Evolutionary conservation across 2,113 vertebrate genomes (phyloP), one percentile per base, ranked within the genome.

Genomic region (Antidorcas marsupialis): DNA sequence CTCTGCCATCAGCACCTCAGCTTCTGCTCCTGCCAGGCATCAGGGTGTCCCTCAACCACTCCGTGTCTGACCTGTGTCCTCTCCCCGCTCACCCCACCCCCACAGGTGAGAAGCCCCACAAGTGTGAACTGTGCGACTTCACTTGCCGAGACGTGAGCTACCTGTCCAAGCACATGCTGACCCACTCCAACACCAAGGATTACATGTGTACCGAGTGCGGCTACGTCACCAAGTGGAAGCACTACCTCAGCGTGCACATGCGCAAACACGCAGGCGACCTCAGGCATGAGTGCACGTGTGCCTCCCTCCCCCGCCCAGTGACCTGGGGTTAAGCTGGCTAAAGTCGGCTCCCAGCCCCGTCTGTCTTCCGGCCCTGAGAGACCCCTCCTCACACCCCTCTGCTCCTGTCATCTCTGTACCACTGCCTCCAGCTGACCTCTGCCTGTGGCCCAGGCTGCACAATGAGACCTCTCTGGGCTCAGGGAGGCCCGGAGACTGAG

Each of bases 201-300:
- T 99, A 99, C 97, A 99, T 99, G 99, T 99, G 99, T 92, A 99
- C 99, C 0, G 99, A 99, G 93, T 99, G 99, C 0, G 99, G 99
- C 64, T 99, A 99, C 33, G 99, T 99, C 98, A 99, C 99, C 81
- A 99, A 99, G 97, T 99, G 99, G 99, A 99, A 99, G 97, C 99
- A 99, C 96, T 99, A 99, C 96, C 98, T 99, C 84, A 99, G 99
- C 0, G 99, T 99, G 96, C 99, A 99, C 96, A 99, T 99, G 99
- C 99, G 99, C 94, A 99, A 99, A 97, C 99, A 99, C n/a, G 99
- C 99, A 0, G 99, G 99, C 23, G 99, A 99, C 98, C 99, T 99
- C 97, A 99, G 99, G 99, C 99, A 99, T 0, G 93, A 23, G 19
- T 16, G 6, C 33, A 14, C 5, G 0, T 21, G 0, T 0, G 13